These are phyloP conservation scores for Ophion slaviceki DNA, from an alignment of 2,888 invertebrate species.

Conservation along the genomic window DNA sequence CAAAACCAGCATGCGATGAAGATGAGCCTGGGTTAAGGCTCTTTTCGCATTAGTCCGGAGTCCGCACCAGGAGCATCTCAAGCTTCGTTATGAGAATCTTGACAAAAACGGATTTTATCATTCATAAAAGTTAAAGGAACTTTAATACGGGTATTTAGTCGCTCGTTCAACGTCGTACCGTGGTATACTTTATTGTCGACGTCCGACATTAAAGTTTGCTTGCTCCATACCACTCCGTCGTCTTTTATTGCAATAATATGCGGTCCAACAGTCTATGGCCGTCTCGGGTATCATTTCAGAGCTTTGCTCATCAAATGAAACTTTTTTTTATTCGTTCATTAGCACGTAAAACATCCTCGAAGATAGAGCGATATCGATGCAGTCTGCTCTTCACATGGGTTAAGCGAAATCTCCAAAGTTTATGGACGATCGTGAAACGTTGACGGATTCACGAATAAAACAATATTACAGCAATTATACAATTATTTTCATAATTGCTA, in stretches of 20 bases:
- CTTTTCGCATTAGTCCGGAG: not conserved
- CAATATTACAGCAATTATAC: not conserved
- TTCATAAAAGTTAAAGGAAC: slow-evolving; percentile 5
- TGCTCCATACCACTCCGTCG: not conserved
- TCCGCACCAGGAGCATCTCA: not conserved
- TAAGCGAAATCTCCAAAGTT: slow-evolving; percentile 5
- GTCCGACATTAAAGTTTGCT: not conserved
- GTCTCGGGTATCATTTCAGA: slow-evolving; percentile 1
- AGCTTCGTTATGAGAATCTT: slow-evolving; percentile 1
- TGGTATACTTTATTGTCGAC: slow-evolving; percentile 15
- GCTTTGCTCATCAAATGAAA: not conserved
- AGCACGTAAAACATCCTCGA: not conserved
- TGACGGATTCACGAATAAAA: not conserved
- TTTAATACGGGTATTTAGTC: not conserved
- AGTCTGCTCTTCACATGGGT: not conserved
- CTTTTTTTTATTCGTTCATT: not conserved
- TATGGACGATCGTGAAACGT: not conserved
- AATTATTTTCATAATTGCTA: not conserved
- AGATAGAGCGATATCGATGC: not conserved
- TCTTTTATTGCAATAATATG: slow-evolving; percentile 7
- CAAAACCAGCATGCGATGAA: not conserved
- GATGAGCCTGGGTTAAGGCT: slow-evolving; percentile 1
- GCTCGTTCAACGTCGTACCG: not conserved
- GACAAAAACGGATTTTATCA: slow-evolving; percentile 12
- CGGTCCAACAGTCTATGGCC: not conserved